Percentiles rank a stretch among this genome's conserved stretches.
phyloP scores from a whole-genome alignment of 2,797 vertebrate genomes.

The Alectoris magna region DNA sequence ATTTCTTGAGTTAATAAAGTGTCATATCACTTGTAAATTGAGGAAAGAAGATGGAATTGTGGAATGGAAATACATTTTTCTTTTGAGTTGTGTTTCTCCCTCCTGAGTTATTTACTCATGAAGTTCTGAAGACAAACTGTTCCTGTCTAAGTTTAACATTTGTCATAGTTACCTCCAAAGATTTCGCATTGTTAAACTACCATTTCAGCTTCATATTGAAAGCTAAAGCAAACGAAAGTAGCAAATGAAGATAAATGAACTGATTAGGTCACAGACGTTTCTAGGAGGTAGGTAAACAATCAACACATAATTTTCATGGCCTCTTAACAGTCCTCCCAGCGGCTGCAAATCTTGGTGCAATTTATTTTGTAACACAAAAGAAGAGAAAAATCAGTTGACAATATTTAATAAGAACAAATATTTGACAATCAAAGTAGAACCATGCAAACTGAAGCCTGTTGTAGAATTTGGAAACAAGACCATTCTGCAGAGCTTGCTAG shows the following conservation, averaged over 20 bases:
- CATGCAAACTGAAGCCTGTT: neutral
- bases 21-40: neutral
- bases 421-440: neutral
- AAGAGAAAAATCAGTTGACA: neutral
- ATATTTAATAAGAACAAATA: neutral
- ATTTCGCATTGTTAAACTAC: conserved; percentile 8
- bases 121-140: neutral
- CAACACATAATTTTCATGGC: conserved; percentile 6
- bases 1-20: neutral
- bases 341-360: neutral
- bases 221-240: conserved; percentile 32
- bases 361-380: conserved; percentile 8
- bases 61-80: neutral
- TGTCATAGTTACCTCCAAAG: conserved; percentile 29
- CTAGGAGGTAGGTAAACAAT: conserved; percentile 6
- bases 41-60: neutral
- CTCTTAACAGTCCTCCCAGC: neutral
- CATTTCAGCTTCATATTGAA: conserved; percentile 34
- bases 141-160: conserved; percentile 11
- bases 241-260: conserved; percentile 65
- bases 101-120: neutral
- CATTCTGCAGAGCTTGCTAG: neutral
- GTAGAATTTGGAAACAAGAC: neutral
- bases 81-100: neutral
- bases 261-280: conserved; percentile 35